Evolutionary conservation across 30 jellyfish, hydroid and myxozoan genomes (phyloP), one percentile per base, ranked within the genome.

Genomic region (Rhopilema esculentum): DNA sequence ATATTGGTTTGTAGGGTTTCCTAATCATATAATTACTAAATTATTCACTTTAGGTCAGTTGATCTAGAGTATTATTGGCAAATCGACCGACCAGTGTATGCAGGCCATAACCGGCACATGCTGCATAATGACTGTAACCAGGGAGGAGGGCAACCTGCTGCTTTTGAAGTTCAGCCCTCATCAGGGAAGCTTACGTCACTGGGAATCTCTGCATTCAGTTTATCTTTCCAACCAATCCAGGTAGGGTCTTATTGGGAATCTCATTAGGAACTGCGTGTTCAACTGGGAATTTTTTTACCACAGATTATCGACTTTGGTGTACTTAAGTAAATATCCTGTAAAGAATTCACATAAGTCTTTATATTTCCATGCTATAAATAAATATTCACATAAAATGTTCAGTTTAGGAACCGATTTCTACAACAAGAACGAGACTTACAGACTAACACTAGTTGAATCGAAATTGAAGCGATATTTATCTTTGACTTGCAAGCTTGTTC

Each of bases 51-150:
- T 27, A 84, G 92, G 66, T 75, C 92, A 49, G 92, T 84, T 31
- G 92, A 84, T 19, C 80, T 84, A 15, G 75, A 84, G 30, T 84
- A 70, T 61, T 28, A 84, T 50, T 84, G 92, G 92, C 23, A 16
- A 21, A 72, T 84, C 25, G 87, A 84, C 64, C 92, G 92, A 1
- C 92, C 92, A 23, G 85, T 84, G 24, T 77, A 72, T 65, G 49
- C 29, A 26, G 64, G 31, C 26, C 20, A 24, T 0, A 68, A 29
- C 1, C 68, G 26, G 20, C 40, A 26, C 0, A 48, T 19, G 49
- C 26, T 7, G 18, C 29, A 0, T 9, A 23, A 61, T 8, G n/a
- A 20, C 18, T 0, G n/a, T 23, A 1, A 16, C 19, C 65, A 32
- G 30, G 27, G 27, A n/a, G 32, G 1, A 27, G 69, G 17, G 50